Conservation (phyloP, 2,797 vertebrate genomes). For the Chrysolophus pictus region DNA sequence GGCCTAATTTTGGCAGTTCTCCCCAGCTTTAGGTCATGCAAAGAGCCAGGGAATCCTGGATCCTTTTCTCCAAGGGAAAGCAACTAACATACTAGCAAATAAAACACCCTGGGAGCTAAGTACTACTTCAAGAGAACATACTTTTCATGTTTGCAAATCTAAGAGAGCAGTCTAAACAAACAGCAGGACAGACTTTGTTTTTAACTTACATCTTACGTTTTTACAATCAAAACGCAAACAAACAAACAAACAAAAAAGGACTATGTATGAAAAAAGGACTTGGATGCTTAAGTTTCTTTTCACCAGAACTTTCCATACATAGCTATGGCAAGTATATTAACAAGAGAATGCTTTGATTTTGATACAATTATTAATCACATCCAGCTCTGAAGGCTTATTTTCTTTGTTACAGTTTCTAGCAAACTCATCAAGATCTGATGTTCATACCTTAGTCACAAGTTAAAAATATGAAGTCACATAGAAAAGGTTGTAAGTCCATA, state of each 20-base stretch:
- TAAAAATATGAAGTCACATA: background rate
- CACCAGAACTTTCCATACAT: background rate
- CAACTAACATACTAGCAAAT: background rate
- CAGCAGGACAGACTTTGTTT: background rate
- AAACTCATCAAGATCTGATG: background rate
- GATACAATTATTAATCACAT: background rate
- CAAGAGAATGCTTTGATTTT: background rate
- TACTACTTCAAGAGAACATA: background rate
- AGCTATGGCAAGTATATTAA: accelerated
- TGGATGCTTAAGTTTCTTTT: background rate
- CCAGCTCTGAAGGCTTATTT: accelerated
- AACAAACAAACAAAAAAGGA: background rate
- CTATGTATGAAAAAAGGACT: accelerated
- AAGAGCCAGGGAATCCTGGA: background rate
- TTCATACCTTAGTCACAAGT: background rate
- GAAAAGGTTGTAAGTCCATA: accelerated
- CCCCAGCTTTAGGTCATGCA: accelerated
- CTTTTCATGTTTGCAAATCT: background rate
- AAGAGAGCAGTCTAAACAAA: background rate
- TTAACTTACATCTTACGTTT: background rate
- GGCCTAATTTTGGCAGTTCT: accelerated
- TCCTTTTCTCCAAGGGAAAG: background rate
- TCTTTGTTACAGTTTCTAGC: background rate
- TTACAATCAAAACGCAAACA: accelerated
- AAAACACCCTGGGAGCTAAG: background rate